These are phyloP conservation scores for Leptinotarsa undecemlineata DNA, from an alignment of 1,140 invertebrate species.

Conservation along the genomic window DNA sequence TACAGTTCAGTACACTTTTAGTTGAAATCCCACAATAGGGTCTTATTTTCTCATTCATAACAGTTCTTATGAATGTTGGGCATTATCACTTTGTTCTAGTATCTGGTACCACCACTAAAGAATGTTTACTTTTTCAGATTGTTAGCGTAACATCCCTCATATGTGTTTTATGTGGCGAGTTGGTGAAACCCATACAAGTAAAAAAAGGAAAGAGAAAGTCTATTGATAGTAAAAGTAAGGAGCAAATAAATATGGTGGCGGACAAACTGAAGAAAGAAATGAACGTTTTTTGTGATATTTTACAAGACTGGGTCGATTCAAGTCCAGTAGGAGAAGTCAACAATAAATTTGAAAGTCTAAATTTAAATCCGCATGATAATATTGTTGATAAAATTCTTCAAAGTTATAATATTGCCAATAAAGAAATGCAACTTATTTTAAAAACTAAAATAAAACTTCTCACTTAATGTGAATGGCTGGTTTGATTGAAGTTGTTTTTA, in stretches of 20 bases:
- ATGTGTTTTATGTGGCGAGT: constrained; percentile 44
- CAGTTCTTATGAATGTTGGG: too few species aligned
- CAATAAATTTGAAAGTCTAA: constrained; percentile 40
- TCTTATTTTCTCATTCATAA: too few species aligned
- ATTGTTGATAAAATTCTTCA: constrained; percentile 41
- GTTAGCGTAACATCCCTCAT: constrained; percentile 41
- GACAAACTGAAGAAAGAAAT: constrained; percentile 42
- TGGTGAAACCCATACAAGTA: constrained; percentile 40
- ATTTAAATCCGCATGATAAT: constrained; percentile 37
- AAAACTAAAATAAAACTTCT: constrained; percentile 46
- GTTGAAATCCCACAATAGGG: too few species aligned
- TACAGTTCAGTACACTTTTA: too few species aligned
- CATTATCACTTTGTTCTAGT: too few species aligned
- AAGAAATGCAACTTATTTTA: constrained; percentile 45
- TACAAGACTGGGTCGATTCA: constrained; percentile 38
- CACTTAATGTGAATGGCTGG: constrained; percentile 25
- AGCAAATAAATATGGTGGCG: constrained; percentile 32
- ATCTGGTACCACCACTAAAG: too few species aligned
- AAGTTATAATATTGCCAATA: constrained; percentile 44
- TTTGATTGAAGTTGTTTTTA: constrained; percentile 25
- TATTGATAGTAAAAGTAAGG: constrained; percentile 37
- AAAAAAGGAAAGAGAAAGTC: constrained; percentile 45
- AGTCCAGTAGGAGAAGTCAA: constrained; percentile 36
- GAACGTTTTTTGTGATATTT: constrained; percentile 37
- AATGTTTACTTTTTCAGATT: constrained; percentile 38